phyloP scores from a whole-genome alignment of 2,113 vertebrate species.

The Oenanthe melanoleuca region DNA sequence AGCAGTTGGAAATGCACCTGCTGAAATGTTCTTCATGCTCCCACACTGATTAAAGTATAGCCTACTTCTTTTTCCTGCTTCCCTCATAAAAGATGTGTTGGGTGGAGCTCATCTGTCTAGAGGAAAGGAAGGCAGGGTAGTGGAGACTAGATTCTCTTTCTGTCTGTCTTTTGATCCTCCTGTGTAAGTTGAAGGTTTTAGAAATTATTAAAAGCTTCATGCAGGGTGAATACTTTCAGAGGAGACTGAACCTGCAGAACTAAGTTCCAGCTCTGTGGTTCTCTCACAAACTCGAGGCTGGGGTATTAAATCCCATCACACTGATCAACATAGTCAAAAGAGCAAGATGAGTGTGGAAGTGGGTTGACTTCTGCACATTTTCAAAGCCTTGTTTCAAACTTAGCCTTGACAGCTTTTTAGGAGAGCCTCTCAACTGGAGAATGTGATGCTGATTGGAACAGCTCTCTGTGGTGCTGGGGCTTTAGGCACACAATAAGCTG shows the following conservation, averaged over 20 bases:
- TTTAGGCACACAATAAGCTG: not conserved
- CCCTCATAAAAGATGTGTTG: not conserved
- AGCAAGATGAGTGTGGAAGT: not conserved
- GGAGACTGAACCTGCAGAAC: slow-evolving; percentile 4
- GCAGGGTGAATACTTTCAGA: slow-evolving; percentile 29
- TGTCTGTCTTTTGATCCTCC: slow-evolving; percentile 49
- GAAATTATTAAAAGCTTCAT: slow-evolving; percentile 54
- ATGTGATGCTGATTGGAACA: not conserved
- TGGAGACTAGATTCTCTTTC: slow-evolving; percentile 23
- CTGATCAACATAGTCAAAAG: not conserved
- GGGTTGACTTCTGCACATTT: not conserved
- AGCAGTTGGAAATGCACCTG: not conserved
- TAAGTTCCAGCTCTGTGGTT: not conserved
- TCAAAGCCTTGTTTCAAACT: slow-evolving; percentile 26
- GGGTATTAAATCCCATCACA: not conserved
- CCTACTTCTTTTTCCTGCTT: not conserved
- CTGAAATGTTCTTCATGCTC: not conserved
- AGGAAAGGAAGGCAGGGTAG: slow-evolving; percentile 10
- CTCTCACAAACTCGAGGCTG: not conserved
- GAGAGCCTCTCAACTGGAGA: not conserved
- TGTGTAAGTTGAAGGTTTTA: slow-evolving; percentile 34
- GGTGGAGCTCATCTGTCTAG: slow-evolving; percentile 29
- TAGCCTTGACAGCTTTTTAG: not conserved
- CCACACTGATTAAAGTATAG: slow-evolving; percentile 4
- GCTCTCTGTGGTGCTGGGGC: not conserved